Base-by-base conservation (phyloP, 2,888 invertebrate species). In the Barypeithes pellucidus region DNA sequence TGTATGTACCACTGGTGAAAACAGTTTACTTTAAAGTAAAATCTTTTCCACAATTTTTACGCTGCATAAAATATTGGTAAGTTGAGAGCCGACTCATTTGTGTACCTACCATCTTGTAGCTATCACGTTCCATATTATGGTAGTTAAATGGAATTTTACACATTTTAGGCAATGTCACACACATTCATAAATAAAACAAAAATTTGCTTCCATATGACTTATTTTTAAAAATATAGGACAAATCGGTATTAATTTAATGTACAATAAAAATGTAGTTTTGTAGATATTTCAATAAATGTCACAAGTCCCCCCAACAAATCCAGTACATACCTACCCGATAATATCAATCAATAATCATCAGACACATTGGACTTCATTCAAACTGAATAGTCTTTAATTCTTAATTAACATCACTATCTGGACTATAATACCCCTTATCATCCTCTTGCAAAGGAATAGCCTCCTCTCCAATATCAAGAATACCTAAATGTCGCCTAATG, bases 91-190 rank as follows among this genome's bases (percentile, higher is more conserved):
- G 33, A 9, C 33, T 29, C 3, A 29, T 29, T 54, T 54, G 29
- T 57, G 54, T 63, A 50, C 36, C 18, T 50, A 50, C 63, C 50
- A 50, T 50, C 29, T 63, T 36, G 63, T 36, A 47, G 24, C 11
- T 11, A 62, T 41, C 18, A 50, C 36, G 36, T 63, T 50, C 50
- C 50, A 11, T 63, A n/a, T n/a, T n/a, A 36, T 36, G 50, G 33
- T 11, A 14, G 4, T 16, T 52, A 29, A 29, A 29, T 29, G 2
- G 1, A 14, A 29, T 52, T 52, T 52, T 29, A 47, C 43, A 8
- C 43, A 16, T 43, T 43, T 43, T 43, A 43, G 3, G 16, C 43
- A 50, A 22, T 50, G 22, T 7, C 47, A 47, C 47, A 20, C 50
- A 50, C 43, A 39, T n/a, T 14, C 8, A 0, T 4, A 43, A 43